Evolutionary conservation across 2,797 vertebrate genomes (phyloP).

Genomic region (Tragopan temminckii): DNA sequence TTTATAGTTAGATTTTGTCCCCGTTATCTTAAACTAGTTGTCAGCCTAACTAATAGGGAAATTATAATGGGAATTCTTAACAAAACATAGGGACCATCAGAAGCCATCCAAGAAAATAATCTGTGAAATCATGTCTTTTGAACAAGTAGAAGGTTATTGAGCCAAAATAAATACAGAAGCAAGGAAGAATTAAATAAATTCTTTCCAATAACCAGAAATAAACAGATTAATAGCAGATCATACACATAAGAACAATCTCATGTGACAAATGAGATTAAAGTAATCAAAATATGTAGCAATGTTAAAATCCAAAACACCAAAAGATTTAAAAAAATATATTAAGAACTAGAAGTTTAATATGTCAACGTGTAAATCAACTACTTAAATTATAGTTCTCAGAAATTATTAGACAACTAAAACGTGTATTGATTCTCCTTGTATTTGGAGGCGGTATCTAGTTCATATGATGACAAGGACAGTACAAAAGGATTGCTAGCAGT

Average conservation of each 20-base stretch:
- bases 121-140: not conserved
- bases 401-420: not conserved
- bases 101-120: not conserved
- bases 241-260: not conserved
- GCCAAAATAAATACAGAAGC: not conserved
- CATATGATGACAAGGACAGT: not conserved
- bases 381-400: not conserved
- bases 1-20: not conserved
- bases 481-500: not conserved
- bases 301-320: not conserved
- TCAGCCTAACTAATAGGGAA: not conserved
- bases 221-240: not conserved
- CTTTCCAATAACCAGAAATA: not conserved
- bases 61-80: not conserved
- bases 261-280: not conserved
- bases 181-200: not conserved
- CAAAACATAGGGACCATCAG: not conserved
- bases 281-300: not conserved
- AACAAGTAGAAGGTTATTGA: not conserved
- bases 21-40: not conserved
- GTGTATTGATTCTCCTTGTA: not conserved
- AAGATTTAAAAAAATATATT: accelerated
- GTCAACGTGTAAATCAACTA: not conserved
- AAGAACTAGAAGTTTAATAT: not conserved
- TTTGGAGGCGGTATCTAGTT: not conserved